Evolutionary conservation across 2,888 invertebrate genomes (phyloP), one percentile per base, ranked within the genome.

Genomic region (Oxystoma pomonae): DNA sequence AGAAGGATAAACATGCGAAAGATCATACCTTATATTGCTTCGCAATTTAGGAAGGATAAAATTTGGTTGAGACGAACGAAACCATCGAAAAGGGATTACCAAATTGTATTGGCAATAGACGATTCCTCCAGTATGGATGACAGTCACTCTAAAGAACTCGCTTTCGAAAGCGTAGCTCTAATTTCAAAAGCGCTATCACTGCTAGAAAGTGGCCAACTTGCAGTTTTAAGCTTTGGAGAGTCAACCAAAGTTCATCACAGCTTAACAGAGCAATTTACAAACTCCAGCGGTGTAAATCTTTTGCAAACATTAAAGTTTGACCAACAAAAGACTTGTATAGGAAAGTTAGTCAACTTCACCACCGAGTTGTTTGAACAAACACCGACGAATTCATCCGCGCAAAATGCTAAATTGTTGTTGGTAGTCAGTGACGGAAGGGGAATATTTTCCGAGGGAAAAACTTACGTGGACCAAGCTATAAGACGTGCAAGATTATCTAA

Each of bases 1-100:
- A 91, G 96, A 66, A 87, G 99, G 5, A 91, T 99, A 59, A 99
- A 99, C 81, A 99, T 99, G 98, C 87, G 98, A 56, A 94, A 93
- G 77, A 92, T 99, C 61, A 97, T 99, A 75, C 95, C 98, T 0
- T 99, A 99, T 82, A 96, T 99, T 70, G 99, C 99, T 17, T 98
- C 98, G 66, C 94, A 98, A 80, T 99, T 98, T 82, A 87, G 98
- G 55, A 99, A 99, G 79, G 98, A 99, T 78, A 97, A 98, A 79
- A 99, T 99, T 75, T 99, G 99, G 99, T 77, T 99, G 74, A 84
- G 98, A 16, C 84, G 99, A 61, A 98, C 96, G 0, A 96, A 96
- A 78, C 96, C 97, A 0, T 95, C 94, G 0, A 94, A 96, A 76
- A 85, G 99, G 57, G 92, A 98, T 72, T 99, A 99, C 80, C 97